phyloP scores from a whole-genome alignment of 2,888 invertebrate species.

The Andrena fulva region DNA sequence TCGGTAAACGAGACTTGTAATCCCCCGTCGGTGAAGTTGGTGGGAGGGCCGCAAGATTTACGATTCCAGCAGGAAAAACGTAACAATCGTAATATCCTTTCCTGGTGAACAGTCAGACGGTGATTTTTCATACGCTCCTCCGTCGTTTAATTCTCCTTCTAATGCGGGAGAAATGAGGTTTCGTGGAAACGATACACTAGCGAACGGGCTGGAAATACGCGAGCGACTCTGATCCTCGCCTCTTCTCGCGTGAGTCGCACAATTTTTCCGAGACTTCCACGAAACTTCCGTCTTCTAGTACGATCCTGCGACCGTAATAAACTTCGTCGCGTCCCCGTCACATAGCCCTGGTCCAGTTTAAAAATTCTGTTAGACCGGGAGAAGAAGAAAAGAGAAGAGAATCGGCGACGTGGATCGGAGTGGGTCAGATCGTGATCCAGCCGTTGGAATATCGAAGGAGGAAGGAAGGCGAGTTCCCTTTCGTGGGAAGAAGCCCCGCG shows the following conservation, averaged over 20 bases:
- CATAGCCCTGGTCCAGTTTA: background rate
- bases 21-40: slow-evolving; percentile 35
- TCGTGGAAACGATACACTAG: no score
- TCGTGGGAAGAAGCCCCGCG: background rate
- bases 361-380: background rate
- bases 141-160: slow-evolving; percentile 63
- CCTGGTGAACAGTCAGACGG: slow-evolving; percentile 50
- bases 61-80: slow-evolving; percentile 62
- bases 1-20: slow-evolving; percentile 43
- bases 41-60: slow-evolving; percentile 62
- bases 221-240: background rate
- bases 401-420: background rate
- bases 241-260: background rate
- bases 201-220: background rate
- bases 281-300: background rate
- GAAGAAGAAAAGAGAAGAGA: background rate
- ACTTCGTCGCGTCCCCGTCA: slow-evolving; percentile 22
- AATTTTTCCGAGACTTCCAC: background rate
- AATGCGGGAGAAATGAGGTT: slow-evolving; percentile 42
- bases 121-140: slow-evolving; percentile 63
- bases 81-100: slow-evolving; percentile 67
- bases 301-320: slow-evolving; percentile 8
- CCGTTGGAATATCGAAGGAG: background rate
- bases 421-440: background rate
- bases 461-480: background rate